A percentile compares a stretch with the other conserved stretches of the same genome.
Conservation (phyloP, 2,797 vertebrate genomes). For the Echiichthys vipera region DNA sequence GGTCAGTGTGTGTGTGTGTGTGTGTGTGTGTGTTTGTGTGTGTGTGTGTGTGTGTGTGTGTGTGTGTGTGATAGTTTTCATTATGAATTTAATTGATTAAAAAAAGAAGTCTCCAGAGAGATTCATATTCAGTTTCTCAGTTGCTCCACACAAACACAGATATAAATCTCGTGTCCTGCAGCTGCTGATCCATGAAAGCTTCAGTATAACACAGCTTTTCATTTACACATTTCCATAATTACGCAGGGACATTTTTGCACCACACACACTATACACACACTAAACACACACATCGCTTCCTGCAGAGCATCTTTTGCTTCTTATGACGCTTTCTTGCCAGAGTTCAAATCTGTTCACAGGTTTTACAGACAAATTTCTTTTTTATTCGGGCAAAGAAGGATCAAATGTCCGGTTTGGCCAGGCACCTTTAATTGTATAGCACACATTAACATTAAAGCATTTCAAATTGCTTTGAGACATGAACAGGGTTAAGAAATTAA, state of each 20-base stretch:
- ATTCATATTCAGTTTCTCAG: neutral
- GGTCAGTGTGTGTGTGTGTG: constrained; percentile 17
- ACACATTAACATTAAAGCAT: neutral
- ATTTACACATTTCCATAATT: constrained; percentile 25
- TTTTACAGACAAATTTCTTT: constrained; percentile 1
- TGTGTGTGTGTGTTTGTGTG: constrained; percentile 15
- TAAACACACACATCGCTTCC: constrained; percentile 1
- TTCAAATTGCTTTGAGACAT: neutral
- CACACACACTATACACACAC: constrained; percentile 16
- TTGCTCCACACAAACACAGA: neutral
- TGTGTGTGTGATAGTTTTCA: neutral
- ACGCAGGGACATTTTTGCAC: neutral
- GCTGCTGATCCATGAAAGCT: too few species aligned
- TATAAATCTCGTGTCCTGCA: constrained; percentile 12
- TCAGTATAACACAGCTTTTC: neutral
- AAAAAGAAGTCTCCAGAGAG: neutral
- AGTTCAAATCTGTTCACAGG: constrained; percentile 20
- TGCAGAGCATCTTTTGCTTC: constrained; percentile 25
- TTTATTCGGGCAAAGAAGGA: constrained; percentile 10
- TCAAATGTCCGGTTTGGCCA: neutral
- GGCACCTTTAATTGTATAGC: neutral
- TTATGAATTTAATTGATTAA: neutral
- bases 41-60: neutral
- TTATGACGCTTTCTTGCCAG: neutral
- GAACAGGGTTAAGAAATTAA: neutral